Evolutionary conservation across 2,797 vertebrate genomes (phyloP).

Genomic region (Rachycentron canadum): DNA sequence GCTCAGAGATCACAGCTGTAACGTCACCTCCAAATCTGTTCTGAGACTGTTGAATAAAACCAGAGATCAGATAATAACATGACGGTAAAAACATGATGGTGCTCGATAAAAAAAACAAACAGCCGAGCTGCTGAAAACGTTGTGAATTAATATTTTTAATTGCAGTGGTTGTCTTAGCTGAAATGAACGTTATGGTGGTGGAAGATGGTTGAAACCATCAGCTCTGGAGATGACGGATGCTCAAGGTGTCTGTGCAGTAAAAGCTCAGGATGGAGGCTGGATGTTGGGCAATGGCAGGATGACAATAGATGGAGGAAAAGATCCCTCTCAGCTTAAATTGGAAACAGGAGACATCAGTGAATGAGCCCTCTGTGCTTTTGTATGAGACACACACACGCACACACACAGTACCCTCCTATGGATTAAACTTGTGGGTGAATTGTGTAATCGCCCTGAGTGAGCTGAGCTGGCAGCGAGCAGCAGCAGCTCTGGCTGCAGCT

Average conservation of each 20-base stretch:
- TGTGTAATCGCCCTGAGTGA: constrained; percentile 73
- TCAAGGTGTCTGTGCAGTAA: background rate
- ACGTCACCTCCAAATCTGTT: too few relatives aligned
- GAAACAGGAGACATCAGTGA: constrained; percentile 79
- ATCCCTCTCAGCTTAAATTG: constrained; percentile 70
- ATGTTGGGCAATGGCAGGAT: constrained; percentile 44
- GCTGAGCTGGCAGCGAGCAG: constrained; percentile 66
- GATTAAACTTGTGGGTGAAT: constrained; percentile 62
- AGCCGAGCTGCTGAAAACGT: too few relatives aligned
- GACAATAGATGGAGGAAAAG: constrained; percentile 54
- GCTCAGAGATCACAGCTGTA: too few relatives aligned
- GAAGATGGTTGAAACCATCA: background rate
- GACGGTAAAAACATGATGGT: too few relatives aligned
- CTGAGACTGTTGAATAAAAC: too few relatives aligned
- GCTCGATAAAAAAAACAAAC: too few relatives aligned
- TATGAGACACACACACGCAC: constrained; percentile 51
- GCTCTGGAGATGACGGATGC: background rate
- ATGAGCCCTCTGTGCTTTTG: constrained; percentile 80
- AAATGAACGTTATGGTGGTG: background rate
- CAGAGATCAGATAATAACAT: too few relatives aligned
- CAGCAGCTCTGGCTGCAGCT: constrained; percentile 58
- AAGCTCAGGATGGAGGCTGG: constrained; percentile 2
- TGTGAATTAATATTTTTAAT: too few relatives aligned
- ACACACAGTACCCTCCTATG: constrained; percentile 22
- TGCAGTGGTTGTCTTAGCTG: too few relatives aligned